Base-by-base conservation (phyloP, 2,797 vertebrate genomes). In the Ceryle rudis region DNA sequence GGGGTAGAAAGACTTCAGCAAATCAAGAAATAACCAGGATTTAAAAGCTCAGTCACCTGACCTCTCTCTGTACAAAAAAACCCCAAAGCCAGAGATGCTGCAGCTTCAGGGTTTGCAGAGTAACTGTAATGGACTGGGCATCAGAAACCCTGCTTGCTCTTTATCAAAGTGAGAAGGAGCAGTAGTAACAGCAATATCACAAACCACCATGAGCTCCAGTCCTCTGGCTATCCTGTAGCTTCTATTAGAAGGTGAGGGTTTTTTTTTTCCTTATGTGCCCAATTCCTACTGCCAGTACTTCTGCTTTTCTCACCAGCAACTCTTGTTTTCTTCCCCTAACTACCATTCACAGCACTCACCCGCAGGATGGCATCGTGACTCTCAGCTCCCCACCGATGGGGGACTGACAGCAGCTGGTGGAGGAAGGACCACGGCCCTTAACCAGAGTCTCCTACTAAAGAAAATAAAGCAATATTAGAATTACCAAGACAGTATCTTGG, bases 301-400 rank as follows among this genome's bases (percentile, higher is more conserved):
- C 62, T 52, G 6, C 31, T 81, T 80, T 49, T 42, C 71, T 81
- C 51, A 52, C 23, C 39, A 47, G 18, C 64, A 54, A 2, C 17
- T 28, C 26, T 49, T 8, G 11, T 52, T 89, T 70, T 72, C n/a
- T 73, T 67, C 26, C 55, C 51, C 41, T 81, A 22, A 46, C 70
- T 26, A 51, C 47, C 41, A 70, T 39, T 47, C 92, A 25, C 71
- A 93, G 46, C 94, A 97, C 96, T 97, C 90, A 97, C 97, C 96
- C 97, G 91, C 95, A 86, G 88, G 96, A 97, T 89, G 95, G 94
- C 96, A 97, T 97, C 91, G 61, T 94, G 88, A 52, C 73, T 26
- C 70, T 18, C 89, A 79, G 91, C 60, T 74, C 88, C 91, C 78
- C 65, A 33, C 93, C 46, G 93, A 75, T 15, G 41, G 66, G 60